Conservation (phyloP, 1,140 invertebrate genomes). For the Meloidogyne floridensis region DNA sequence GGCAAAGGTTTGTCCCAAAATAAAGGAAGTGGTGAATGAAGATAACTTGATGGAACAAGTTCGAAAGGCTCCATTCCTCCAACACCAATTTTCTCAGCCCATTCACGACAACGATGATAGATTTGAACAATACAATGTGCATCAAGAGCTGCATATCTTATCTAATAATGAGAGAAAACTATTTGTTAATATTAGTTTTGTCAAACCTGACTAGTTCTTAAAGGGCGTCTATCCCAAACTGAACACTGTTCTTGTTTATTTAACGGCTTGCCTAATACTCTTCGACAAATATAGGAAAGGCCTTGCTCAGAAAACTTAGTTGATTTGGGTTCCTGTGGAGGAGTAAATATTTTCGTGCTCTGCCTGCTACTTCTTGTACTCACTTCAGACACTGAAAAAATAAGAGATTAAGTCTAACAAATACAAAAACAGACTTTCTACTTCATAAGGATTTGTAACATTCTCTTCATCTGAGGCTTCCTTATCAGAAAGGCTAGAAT, state of each 20-base stretch:
- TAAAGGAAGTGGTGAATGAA: constrained; percentile 22
- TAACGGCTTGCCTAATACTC: constrained; percentile 25
- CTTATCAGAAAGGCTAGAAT: neutral
- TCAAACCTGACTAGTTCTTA: constrained; percentile 9
- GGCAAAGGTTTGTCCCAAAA: constrained; percentile 22
- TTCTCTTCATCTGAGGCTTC: neutral
- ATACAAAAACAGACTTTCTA: neutral
- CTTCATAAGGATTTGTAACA: neutral
- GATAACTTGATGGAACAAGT: constrained; percentile 6
- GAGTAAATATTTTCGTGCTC: neutral
- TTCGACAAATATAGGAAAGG: constrained; percentile 24
- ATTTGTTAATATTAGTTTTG: neutral
- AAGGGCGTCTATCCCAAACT: constrained; percentile 27
- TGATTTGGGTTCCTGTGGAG: neutral
- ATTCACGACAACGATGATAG: constrained; percentile 22
- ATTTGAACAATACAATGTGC: constrained; percentile 27
- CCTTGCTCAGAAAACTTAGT: constrained; percentile 17
- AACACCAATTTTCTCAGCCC: constrained; percentile 10
- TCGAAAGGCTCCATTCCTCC: constrained; percentile 8
- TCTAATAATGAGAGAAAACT: neutral
- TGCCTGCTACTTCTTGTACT: neutral
- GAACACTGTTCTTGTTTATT: constrained; percentile 32
- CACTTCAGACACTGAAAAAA: neutral
- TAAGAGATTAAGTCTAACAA: neutral
- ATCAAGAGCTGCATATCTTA: constrained; percentile 27